Evolutionary conservation across 2,113 vertebrate species (phyloP), one percentile per base, ranked within the genome.

Genomic region (Turdus rufiventris): DNA sequence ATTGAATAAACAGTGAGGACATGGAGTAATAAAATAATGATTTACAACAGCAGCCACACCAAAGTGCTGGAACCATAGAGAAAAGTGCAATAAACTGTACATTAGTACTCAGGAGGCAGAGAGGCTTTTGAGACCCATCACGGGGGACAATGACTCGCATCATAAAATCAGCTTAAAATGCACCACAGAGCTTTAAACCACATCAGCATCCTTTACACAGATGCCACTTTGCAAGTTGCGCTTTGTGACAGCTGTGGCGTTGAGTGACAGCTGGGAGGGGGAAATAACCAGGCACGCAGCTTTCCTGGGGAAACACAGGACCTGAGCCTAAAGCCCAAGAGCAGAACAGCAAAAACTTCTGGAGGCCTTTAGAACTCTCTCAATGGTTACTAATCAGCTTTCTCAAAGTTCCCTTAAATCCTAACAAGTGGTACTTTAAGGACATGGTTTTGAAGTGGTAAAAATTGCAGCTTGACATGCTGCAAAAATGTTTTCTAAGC

Each of bases 91-190:
- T 95, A 96, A 96, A 90, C 58, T 54, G 82, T 82, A 80, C 50
- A 38, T 79, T 43, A 88, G 85, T 5, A 21, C 95, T 88, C 66
- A n/a, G 90, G 56, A 67, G 34, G 85, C 40, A 54, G 88, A 57
- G 23, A 62, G 66, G 6, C 88, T 88, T 85, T 65, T 17, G 85
- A 94, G 75, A 82, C 66, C 45, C 85, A 85, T 79, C 63, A 53
- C 54, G 6, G 43, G 79, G 67, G 79, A 68, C 90, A 94, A 92
- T 74, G 88, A 60, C 76, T 91, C 2, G 65, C 79, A 92, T 93
- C 88, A 86, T 91, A 95, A 96, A 94, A 94, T 71, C 94, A 84
- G 86, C 88, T 93, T 88, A 63, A 95, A 92, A 95, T 3, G 57
- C 72, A 71, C 47, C 61, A 1, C 56, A 70, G 83, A 96, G 65